Conservation (phyloP, 2,888 invertebrate genomes). For the Drosophila falleni region DNA sequence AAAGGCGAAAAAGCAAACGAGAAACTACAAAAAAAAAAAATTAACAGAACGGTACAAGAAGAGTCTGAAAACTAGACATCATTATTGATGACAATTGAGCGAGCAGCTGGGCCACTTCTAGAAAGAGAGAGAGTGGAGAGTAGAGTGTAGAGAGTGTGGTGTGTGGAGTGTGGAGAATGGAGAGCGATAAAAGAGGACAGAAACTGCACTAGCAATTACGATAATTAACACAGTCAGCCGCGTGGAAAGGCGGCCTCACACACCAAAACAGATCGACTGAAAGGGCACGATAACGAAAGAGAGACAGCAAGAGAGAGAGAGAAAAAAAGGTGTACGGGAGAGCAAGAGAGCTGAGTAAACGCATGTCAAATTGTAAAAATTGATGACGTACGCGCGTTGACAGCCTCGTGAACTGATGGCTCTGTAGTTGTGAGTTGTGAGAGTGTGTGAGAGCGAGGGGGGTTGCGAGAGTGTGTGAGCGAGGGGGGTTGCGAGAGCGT, state of each 20-base stretch:
- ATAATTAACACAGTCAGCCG: conserved; percentile 84
- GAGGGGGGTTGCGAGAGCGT: conserved; percentile 14
- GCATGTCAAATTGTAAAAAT: conserved; percentile 83
- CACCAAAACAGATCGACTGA: conserved; percentile 25
- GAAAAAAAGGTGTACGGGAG: conserved; percentile 10
- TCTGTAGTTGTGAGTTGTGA: background rate
- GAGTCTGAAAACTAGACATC: conserved; percentile 82
- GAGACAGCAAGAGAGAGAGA: conserved; percentile 21
- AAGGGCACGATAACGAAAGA: conserved; percentile 12
- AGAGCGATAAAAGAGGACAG: conserved; percentile 52
- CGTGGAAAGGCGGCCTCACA: conserved; percentile 72
- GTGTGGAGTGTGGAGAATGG: conserved; percentile 16
- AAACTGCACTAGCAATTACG: conserved; percentile 78
- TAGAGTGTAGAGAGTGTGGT: conserved; percentile 2
- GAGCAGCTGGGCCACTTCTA: conserved; percentile 65
- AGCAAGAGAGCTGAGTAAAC: conserved; percentile 39
- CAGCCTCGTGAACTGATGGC: conserved; percentile 60
- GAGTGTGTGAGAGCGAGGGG: conserved; percentile 7
- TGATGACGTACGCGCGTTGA: conserved; percentile 83
- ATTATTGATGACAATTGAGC: conserved; percentile 85
- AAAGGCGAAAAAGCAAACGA: conserved; percentile 64
- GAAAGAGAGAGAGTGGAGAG: conserved; percentile 14
- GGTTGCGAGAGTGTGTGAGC: conserved; percentile 3
- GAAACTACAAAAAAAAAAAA: conserved; percentile 19
- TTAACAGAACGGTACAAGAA: conserved; percentile 54